phyloP scores from a whole-genome alignment of 2,113 vertebrate species.

The Salvelinus sp. region DNA sequence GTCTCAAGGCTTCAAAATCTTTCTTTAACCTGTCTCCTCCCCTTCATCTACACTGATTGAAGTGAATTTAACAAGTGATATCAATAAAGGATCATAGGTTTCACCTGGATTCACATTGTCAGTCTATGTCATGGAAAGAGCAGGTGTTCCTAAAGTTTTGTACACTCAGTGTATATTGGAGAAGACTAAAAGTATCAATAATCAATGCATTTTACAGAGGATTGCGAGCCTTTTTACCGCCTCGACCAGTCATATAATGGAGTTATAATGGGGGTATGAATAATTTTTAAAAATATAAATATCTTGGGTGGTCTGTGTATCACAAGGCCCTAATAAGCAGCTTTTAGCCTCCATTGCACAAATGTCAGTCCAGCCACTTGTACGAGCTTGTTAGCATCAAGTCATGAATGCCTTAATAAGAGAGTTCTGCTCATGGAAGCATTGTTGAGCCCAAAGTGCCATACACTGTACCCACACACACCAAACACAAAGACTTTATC shows the following conservation, averaged over 20 bases:
- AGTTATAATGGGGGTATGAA: background rate
- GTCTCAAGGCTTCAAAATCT: no score
- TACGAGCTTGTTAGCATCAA: constrained; percentile 56
- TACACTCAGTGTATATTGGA: no score
- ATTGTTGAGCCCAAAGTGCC: constrained; percentile 54
- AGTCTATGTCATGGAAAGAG: no score
- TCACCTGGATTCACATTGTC: no score
- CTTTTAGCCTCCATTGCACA: constrained; percentile 38
- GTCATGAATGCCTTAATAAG: constrained; percentile 52
- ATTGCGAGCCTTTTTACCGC: background rate
- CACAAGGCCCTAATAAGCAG: constrained; percentile 30
- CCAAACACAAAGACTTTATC: background rate
- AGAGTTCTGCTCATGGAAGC: constrained; percentile 47
- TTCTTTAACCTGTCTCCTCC: no score
- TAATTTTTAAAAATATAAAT: constrained; percentile 7
- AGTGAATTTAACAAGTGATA: no score
- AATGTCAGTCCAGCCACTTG: constrained; percentile 36
- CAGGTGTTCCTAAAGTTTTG: no score
- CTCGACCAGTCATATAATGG: background rate
- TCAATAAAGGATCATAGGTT: no score
- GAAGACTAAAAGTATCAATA: no score
- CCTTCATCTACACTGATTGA: no score
- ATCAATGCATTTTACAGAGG: no score
- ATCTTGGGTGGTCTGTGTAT: constrained; percentile 53
- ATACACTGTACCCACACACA: constrained; percentile 53